A percentile compares a stretch with the other conserved stretches of the same genome.
phyloP scores from a whole-genome alignment of 2,888 invertebrate species.

The Hirtodrosophila cameraria region DNA sequence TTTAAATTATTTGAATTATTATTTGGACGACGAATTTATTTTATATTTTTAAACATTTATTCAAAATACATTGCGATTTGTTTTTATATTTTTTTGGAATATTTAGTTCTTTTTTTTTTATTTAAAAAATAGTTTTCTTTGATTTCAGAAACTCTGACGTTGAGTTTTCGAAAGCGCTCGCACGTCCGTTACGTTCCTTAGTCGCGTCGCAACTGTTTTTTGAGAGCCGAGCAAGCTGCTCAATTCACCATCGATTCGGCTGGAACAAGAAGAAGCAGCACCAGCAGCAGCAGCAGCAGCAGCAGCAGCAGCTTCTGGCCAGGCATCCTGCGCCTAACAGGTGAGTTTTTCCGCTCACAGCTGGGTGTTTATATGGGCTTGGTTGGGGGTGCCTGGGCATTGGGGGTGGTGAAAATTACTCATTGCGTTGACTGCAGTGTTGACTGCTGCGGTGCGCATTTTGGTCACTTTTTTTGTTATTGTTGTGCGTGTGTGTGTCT shows the following conservation, averaged over 20 bases:
- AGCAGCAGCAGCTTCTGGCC: slow-evolving; percentile 19
- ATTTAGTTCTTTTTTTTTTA: slow-evolving; percentile 5
- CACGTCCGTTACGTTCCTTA: slow-evolving; percentile 68
- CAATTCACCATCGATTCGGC: slow-evolving; percentile 61
- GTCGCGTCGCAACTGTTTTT: slow-evolving; percentile 71
- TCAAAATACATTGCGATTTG: neutral
- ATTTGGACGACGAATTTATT: neutral
- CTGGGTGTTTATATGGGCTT: slow-evolving; percentile 18
- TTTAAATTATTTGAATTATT: slow-evolving; percentile 1
- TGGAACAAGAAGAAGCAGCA: neutral
- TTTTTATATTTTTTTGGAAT: slow-evolving; percentile 9
- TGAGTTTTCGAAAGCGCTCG: slow-evolving; percentile 36
- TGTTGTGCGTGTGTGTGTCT: neutral
- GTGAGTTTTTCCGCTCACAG: slow-evolving; percentile 58
- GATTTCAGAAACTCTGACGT: slow-evolving; percentile 32
- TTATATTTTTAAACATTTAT: neutral
- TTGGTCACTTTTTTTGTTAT: slow-evolving; percentile 32
- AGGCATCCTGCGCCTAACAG: slow-evolving; percentile 73
- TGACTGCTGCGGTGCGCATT: slow-evolving; percentile 69
- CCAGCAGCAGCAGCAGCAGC: slow-evolving; percentile 6
- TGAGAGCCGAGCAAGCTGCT: slow-evolving; percentile 11
- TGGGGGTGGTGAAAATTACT: slow-evolving; percentile 58
- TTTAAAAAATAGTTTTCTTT: slow-evolving; percentile 22
- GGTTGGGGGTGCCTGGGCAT: slow-evolving; percentile 1
- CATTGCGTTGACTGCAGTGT: slow-evolving; percentile 71